phyloP scores from a whole-genome alignment of 2,113 vertebrate genomes.

The Macrotus californicus region DNA sequence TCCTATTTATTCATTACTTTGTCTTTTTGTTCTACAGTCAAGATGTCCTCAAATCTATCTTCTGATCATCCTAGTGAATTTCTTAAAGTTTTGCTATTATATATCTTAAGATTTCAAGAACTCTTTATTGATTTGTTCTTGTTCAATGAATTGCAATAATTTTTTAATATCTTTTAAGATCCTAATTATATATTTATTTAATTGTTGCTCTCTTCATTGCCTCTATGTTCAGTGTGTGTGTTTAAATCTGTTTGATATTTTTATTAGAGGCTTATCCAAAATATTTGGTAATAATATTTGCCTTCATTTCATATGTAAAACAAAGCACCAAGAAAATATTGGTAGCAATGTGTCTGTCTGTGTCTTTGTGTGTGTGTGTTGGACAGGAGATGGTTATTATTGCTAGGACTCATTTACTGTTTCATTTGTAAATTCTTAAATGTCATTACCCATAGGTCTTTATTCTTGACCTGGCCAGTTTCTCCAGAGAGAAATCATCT shows the following conservation, averaged over 20 bases:
- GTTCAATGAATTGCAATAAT: neutral
- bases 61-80: neutral
- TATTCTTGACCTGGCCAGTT: neutral
- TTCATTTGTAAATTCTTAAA: neutral
- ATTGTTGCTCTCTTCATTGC: neutral
- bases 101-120: neutral
- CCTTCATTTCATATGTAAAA: slow-evolving; percentile 22
- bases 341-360: neutral
- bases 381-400: neutral
- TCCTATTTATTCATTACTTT: neutral
- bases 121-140: neutral
- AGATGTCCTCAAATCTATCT: neutral
- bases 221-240: neutral
- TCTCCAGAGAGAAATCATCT: neutral
- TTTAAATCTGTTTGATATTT: neutral
- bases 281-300: neutral
- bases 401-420: neutral
- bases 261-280: neutral
- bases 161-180: neutral
- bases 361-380: neutral
- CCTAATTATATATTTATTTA: neutral
- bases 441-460: neutral
- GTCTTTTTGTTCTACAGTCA: neutral
- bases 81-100: neutral
- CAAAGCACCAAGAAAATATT: neutral